Conservation (phyloP, 37 sponge, comb jelly and placozoan genomes). For the Ephydatia muelleri region DNA sequence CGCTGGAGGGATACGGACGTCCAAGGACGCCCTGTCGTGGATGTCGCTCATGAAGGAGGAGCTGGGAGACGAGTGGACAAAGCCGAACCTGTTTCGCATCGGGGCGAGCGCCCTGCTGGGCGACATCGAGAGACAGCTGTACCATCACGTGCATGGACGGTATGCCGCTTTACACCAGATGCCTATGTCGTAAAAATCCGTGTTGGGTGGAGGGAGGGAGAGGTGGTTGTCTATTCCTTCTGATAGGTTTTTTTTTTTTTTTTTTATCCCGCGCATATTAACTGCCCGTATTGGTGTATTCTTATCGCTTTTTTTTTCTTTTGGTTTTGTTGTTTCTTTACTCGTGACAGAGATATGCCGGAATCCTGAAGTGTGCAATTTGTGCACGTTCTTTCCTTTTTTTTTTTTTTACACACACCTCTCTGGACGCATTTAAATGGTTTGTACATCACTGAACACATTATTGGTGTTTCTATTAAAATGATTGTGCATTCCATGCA, state of each 20-base stretch:
- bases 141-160: constrained; percentile 90
- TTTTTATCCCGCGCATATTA: too few relatives aligned
- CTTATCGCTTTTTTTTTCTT: neutral
- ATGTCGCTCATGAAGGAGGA: constrained; percentile 99
- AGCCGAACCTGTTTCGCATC: constrained; percentile 95
- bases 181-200: constrained; percentile 91
- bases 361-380: neutral
- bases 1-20: constrained; percentile 93
- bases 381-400: neutral
- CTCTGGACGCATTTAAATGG: neutral
- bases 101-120: constrained; percentile 96
- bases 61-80: constrained; percentile 98
- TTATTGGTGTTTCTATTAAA: neutral
- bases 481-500: too few relatives aligned
- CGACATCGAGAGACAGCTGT: constrained; percentile 98
- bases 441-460: neutral
- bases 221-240: neutral
- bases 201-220: neutral
- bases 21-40: constrained; percentile 97
- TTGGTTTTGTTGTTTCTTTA: neutral
- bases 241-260: neutral
- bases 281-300: neutral
- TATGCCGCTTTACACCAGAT: constrained; percentile 95
- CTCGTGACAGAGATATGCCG: neutral
- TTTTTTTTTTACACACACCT: neutral